phyloP scores from a whole-genome alignment of 2,888 invertebrate species.

The Vannuccia rotundouncinata region DNA sequence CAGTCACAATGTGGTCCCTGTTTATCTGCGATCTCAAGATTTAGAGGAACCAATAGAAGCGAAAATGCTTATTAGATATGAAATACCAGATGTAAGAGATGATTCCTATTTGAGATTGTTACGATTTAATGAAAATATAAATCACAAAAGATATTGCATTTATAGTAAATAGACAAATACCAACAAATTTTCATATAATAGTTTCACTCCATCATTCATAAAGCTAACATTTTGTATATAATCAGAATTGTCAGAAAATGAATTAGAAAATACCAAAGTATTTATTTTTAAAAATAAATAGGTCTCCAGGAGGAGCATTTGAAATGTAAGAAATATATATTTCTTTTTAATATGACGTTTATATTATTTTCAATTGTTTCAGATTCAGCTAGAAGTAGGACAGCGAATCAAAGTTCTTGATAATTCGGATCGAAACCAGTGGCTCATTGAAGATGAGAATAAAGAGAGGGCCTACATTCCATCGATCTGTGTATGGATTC shows the following conservation, averaged over 20 bases:
- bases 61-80: background rate
- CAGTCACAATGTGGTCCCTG: constrained; percentile 27
- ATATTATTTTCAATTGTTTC: background rate
- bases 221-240: too few relatives aligned
- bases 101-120: background rate
- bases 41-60: background rate
- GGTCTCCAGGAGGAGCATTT: too few relatives aligned
- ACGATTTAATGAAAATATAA: background rate
- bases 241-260: too few relatives aligned
- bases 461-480: background rate
- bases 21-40: constrained; percentile 18
- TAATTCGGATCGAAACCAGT: constrained; percentile 29
- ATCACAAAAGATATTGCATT: background rate
- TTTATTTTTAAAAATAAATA: too few relatives aligned
- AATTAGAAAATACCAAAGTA: too few relatives aligned
- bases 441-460: constrained; percentile 4
- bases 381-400: constrained; percentile 19
- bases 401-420: constrained; percentile 19
- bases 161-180: background rate
- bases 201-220: too few relatives aligned
- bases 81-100: constrained; percentile 10
- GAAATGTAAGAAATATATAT: too few relatives aligned
- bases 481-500: constrained; percentile 30
- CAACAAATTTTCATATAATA: too few relatives aligned
- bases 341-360: too few relatives aligned